phyloP scores from a whole-genome alignment of 2,113 vertebrate species.

The Talpa occidentalis region DNA sequence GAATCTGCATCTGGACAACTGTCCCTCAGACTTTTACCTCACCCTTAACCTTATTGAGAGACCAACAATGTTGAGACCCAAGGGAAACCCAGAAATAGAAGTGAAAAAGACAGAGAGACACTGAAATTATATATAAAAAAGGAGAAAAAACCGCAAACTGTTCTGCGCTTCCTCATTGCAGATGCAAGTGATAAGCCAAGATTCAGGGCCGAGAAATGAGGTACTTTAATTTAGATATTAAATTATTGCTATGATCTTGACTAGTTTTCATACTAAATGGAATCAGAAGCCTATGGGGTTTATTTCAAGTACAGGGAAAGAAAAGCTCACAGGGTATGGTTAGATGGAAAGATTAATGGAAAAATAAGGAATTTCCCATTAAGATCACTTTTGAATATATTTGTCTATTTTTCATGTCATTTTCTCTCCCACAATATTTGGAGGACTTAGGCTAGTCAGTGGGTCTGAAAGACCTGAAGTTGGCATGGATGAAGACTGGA shows the following conservation, averaged over 20 bases:
- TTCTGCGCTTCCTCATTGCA: background rate
- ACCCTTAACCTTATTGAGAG: background rate
- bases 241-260: background rate
- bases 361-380: background rate
- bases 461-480: background rate
- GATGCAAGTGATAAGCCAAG: background rate
- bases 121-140: background rate
- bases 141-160: background rate
- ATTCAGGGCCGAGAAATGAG: background rate
- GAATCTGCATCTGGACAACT: slow-evolving; percentile 12
- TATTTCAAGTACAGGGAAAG: background rate
- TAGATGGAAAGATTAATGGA: background rate
- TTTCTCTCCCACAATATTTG: slow-evolving; percentile 1
- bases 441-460: background rate
- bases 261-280: background rate
- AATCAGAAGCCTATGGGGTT: background rate
- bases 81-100: slow-evolving; percentile 40
- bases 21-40: slow-evolving; percentile 30
- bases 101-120: background rate
- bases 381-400: background rate
- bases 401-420: background rate
- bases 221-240: slow-evolving; percentile 6
- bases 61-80: background rate
- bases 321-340: background rate
- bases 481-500: background rate